Evolutionary conservation across 2,888 invertebrate species (phyloP).

Genomic region (Myopa testacea): DNA sequence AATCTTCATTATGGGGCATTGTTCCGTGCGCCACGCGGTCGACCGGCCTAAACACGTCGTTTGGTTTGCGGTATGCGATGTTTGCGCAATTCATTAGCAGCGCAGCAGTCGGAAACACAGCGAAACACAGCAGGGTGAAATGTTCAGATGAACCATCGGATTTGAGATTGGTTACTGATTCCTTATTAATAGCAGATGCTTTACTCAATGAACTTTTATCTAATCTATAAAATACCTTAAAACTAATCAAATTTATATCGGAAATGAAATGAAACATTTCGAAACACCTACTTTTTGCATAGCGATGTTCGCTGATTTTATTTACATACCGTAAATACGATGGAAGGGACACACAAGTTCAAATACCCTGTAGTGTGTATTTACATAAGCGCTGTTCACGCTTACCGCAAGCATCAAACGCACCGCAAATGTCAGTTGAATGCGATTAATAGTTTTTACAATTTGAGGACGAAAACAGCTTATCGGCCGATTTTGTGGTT

Average conservation of each 20-base stretch:
- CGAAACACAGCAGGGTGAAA: background rate
- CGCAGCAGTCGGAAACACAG: background rate
- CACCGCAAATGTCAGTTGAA: slow-evolving; percentile 30
- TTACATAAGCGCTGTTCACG: background rate
- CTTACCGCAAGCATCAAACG: slow-evolving; percentile 17
- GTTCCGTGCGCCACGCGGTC: slow-evolving; percentile 54
- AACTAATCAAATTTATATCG: background rate
- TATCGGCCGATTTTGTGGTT: slow-evolving; percentile 21
- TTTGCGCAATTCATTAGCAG: slow-evolving; percentile 38
- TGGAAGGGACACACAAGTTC: too few species aligned
- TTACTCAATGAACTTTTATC: too few species aligned
- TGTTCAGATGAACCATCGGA: background rate
- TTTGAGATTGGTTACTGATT: too few species aligned
- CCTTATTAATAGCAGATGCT: too few species aligned
- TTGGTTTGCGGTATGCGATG: slow-evolving; percentile 45
- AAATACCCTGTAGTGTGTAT: background rate
- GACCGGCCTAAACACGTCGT: slow-evolving; percentile 45
- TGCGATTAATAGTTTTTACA: slow-evolving; percentile 32
- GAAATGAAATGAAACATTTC: too few species aligned
- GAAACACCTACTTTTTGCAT: background rate
- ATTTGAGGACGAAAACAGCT: slow-evolving; percentile 28
- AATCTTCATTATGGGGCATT: slow-evolving; percentile 62
- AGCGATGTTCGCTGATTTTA: too few species aligned
- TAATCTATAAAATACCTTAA: too few species aligned
- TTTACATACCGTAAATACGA: too few species aligned